Conservation (phyloP, 2,113 vertebrate genomes). For the Promerops cafer region DNA sequence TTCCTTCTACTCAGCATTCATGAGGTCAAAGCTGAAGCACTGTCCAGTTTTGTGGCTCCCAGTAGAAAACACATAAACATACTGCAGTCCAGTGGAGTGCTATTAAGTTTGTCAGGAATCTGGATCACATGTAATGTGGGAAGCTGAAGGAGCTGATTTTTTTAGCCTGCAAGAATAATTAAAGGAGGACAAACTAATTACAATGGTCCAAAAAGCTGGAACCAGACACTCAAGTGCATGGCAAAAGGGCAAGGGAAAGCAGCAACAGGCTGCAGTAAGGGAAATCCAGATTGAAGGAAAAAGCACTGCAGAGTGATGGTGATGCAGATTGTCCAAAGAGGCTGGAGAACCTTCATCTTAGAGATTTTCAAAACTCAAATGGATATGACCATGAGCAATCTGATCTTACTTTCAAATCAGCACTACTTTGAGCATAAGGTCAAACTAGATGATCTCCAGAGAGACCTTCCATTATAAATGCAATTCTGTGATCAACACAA, state of each 20-base stretch:
- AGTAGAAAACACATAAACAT: neutral
- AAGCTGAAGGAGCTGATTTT: neutral
- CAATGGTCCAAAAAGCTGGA: neutral
- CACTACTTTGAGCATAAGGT: neutral
- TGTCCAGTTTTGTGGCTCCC: neutral
- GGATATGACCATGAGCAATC: neutral
- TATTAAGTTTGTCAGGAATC: neutral
- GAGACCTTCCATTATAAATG: neutral
- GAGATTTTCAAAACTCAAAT: neutral
- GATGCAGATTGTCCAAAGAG: neutral
- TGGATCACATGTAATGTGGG: neutral
- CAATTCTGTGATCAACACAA: neutral
- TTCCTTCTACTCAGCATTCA: neutral
- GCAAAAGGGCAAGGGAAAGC: neutral
- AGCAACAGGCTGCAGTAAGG: neutral
- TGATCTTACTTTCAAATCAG: neutral
- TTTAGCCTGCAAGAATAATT: neutral
- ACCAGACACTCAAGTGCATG: accelerated
- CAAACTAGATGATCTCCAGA: neutral
- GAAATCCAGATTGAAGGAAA: neutral
- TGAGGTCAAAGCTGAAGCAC: neutral
- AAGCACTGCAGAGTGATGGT: neutral
- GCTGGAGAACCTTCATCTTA: neutral
- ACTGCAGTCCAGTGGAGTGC: neutral
- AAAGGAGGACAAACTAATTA: neutral